Evolutionary conservation across 1,140 invertebrate genomes (phyloP), one percentile per base, ranked within the genome.

Genomic region (Eriosoma lanigerum): DNA sequence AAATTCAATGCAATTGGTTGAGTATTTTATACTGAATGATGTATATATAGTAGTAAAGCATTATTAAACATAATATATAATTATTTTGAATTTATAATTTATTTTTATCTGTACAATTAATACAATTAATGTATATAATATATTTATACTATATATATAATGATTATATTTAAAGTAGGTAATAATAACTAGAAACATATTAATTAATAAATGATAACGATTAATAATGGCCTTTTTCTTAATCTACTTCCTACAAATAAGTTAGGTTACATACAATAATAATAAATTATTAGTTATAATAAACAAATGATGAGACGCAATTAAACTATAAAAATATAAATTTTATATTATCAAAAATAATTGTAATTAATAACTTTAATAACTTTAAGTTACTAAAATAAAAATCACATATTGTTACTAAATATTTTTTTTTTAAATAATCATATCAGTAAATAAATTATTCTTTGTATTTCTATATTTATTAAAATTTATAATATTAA

Each of bases 111-210:
- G 46, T 46, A 68, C 64, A 68, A 46, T 46, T 46, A 38, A 38
- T 38, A 38, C 8, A 38, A 4, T 38, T 4, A 3, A 38, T 38
- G 32, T 38, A 38, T 38, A 8, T 38, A 8, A 38, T 38, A 4
- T 4, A 38, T 38, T 4, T 8, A 4, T 38, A 4, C 3, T 38
- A 24, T 46, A 68, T n/a, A 68, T 46, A 24, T 3, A 24, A 15
- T 68, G 10, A 46, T 46, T n/a, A n/a, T n/a, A n/a, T n/a, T 46
- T 68, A 46, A 68, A 68, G 64, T 68, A 44, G 38, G 38, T 24
- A 21, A 8, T 24, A 68, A n/a, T 15, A 15, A 44, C 64, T 68
- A 24, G 29, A 68, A 68, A 24, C 5, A 46, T 24, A 10, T 15
- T 68, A 46, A 68, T 66, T 44, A 38, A 21, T 44, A 68, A 68